A percentile compares a stretch with the other conserved stretches of the same genome.
Evolutionary conservation across 1,140 invertebrate species (phyloP).

Genomic region (Achatina immaculata): DNA sequence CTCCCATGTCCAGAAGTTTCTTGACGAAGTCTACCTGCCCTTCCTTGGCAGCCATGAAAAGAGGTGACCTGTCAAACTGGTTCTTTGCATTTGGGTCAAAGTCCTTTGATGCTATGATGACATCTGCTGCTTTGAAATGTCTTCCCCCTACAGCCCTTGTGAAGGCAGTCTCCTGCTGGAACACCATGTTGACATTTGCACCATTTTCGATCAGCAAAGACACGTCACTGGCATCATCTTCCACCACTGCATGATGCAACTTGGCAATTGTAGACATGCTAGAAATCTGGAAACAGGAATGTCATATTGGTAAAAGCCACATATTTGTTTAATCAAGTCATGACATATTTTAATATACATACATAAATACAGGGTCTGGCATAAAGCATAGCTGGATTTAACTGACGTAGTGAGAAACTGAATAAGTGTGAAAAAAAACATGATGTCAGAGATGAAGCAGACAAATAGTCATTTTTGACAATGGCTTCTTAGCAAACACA

Average conservation of each 20-base stretch:
- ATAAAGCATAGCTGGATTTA: too few relatives aligned
- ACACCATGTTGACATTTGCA: slow-evolving; percentile 18
- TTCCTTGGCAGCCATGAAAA: slow-evolving; percentile 19
- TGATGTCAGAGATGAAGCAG: too few relatives aligned
- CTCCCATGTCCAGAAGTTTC: background rate
- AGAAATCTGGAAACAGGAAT: background rate
- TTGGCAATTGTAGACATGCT: background rate
- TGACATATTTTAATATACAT: too few relatives aligned
- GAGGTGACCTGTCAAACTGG: background rate
- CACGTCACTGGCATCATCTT: background rate
- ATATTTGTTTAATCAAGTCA: too few relatives aligned
- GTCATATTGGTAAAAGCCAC: too few relatives aligned
- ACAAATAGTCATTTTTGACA: too few relatives aligned
- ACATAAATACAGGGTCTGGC: too few relatives aligned
- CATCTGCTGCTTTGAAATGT: background rate
- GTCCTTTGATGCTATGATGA: background rate
- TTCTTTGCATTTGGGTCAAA: slow-evolving; percentile 28
- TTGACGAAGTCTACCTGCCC: background rate
- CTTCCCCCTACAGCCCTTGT: background rate
- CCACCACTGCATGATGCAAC: background rate
- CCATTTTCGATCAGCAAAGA: background rate
- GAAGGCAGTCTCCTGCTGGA: slow-evolving; percentile 7
- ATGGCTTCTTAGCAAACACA: too few relatives aligned
- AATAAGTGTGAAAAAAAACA: too few relatives aligned
- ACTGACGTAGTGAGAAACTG: too few relatives aligned